Evolutionary conservation across 2,797 vertebrate species (phyloP).

Genomic region (Clarias fuscus): DNA sequence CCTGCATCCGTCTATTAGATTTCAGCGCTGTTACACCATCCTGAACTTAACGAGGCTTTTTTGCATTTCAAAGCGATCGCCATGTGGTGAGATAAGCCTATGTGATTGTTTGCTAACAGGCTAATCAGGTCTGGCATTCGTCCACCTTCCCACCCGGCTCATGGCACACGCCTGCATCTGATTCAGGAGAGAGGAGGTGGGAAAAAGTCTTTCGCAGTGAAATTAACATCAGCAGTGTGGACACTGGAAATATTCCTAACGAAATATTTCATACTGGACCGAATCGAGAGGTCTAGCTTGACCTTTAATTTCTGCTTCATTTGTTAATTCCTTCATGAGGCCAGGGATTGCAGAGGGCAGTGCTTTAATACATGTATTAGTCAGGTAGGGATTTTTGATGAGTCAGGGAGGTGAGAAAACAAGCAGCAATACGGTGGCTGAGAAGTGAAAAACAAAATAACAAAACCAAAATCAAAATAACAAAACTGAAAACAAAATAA

Average conservation of each 20-base stretch:
- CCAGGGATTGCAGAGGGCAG: neutral
- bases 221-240: neutral
- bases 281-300: neutral
- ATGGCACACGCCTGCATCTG: neutral
- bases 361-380: neutral
- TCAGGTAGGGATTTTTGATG: neutral
- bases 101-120: conserved; percentile 29
- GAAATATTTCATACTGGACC: neutral
- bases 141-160: neutral
- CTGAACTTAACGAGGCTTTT: conserved; percentile 21
- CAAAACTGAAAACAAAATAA: too few relatives aligned
- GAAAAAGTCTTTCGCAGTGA: neutral
- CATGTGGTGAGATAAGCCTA: conserved; percentile 28
- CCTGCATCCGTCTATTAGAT: conserved; percentile 5
- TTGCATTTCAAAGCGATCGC: conserved; percentile 38
- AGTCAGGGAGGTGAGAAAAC: neutral
- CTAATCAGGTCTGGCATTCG: conserved; percentile 23
- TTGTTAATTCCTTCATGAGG: neutral
- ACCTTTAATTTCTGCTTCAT: neutral
- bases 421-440: too few relatives aligned
- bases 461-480: too few relatives aligned
- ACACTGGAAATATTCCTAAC: neutral
- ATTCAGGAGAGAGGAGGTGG: neutral
- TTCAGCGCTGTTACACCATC: conserved; percentile 16
- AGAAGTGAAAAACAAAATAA: too few relatives aligned